Conservation (phyloP, 1,140 invertebrate species). For the Nephotettix cincticeps region DNA sequence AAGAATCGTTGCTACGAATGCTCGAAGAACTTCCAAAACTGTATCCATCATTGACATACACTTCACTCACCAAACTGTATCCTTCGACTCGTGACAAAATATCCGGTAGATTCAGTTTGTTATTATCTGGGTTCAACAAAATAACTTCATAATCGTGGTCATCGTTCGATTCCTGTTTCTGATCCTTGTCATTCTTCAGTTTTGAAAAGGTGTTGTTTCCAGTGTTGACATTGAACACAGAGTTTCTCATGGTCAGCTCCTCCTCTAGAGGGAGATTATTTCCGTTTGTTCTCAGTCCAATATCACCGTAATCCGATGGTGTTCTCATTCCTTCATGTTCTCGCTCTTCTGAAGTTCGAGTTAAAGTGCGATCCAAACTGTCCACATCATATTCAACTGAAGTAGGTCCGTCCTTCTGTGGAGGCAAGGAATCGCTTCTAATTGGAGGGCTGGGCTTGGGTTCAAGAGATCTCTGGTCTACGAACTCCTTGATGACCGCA, state of each 20-base stretch:
- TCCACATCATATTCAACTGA: constrained; percentile 71
- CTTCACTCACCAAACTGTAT: constrained; percentile 71
- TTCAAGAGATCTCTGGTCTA: constrained; percentile 49
- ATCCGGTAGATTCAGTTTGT: constrained; percentile 51
- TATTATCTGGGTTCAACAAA: constrained; percentile 38
- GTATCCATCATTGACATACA: constrained; percentile 76
- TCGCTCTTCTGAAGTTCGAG: constrained; percentile 47
- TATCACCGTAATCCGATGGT: constrained; percentile 58
- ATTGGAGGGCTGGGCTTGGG: constrained; percentile 14
- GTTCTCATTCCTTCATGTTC: constrained; percentile 52
- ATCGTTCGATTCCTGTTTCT: constrained; percentile 33
- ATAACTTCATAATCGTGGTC: constrained; percentile 46
- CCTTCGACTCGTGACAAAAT: constrained; percentile 52
- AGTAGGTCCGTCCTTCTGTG: not conserved
- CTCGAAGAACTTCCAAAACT: constrained; percentile 64
- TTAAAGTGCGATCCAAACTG: constrained; percentile 64
- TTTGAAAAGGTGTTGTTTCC: constrained; percentile 59
- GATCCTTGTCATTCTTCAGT: constrained; percentile 35
- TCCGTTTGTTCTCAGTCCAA: constrained; percentile 51
- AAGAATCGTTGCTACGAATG: constrained; percentile 39
- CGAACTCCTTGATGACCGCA: constrained; percentile 54
- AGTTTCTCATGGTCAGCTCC: constrained; percentile 73
- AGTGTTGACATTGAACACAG: constrained; percentile 59
- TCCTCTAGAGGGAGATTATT: constrained; percentile 67
- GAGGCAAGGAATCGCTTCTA: constrained; percentile 12